These are phyloP conservation scores for Sinocyclocheilus anshuiensis DNA, from an alignment of 2,113 vertebrate species.

Conservation along the genomic window DNA sequence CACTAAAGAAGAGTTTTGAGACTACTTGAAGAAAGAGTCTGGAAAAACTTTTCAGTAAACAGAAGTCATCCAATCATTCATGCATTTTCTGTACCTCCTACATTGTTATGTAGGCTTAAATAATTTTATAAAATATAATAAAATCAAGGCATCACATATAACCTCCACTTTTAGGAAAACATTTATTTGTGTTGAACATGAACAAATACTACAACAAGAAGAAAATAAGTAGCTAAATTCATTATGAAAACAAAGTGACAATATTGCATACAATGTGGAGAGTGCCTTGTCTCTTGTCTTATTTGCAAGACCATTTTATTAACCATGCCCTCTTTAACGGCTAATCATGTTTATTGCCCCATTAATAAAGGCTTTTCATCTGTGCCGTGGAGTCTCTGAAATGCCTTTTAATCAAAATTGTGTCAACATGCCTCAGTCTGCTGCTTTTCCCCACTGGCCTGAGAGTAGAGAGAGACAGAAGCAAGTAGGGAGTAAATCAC, in stretches of 20 bases:
- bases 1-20: not conserved
- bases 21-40: not conserved
- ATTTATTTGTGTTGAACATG: not conserved
- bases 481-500: conserved; percentile 1
- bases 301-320: conserved; percentile 38
- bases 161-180: not conserved
- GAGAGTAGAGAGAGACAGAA: not conserved
- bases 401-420: conserved; percentile 44
- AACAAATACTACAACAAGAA: too few relatives aligned
- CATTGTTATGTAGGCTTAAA: not conserved
- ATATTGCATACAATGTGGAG: not conserved
- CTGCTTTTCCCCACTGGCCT: conserved; percentile 21
- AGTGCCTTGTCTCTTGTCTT: not conserved
- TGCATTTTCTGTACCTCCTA: not conserved
- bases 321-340: conserved; percentile 20
- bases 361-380: conserved; percentile 37
- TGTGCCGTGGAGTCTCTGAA: not conserved
- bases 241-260: too few relatives aligned
- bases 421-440: conserved; percentile 37
- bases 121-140: too few relatives aligned
- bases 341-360: conserved; percentile 39
- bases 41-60: not conserved
- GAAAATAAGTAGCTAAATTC: too few relatives aligned
- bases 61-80: not conserved
- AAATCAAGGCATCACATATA: too few relatives aligned